A percentile compares a stretch with the other conserved stretches of the same genome.
phyloP scores from a whole-genome alignment of 1,140 invertebrate species.

The Colletes gigas region DNA sequence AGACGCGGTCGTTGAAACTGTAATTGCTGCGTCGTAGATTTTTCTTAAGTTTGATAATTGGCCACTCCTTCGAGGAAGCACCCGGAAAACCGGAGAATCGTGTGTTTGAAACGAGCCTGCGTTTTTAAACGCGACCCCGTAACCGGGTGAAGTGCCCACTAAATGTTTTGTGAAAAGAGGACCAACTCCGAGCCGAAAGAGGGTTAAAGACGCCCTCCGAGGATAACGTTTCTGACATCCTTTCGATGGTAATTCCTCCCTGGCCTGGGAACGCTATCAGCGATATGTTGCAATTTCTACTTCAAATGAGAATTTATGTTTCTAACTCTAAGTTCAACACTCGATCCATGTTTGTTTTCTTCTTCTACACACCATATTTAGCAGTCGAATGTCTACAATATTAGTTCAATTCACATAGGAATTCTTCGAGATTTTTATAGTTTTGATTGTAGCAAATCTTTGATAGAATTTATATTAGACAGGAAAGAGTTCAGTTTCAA shows the following conservation, averaged over 20 bases:
- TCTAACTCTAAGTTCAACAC: too few relatives aligned
- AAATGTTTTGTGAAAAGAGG: conserved; percentile 5
- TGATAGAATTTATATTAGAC: too few relatives aligned
- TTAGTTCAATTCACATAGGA: too few relatives aligned
- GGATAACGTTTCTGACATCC: background rate
- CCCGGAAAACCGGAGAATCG: background rate
- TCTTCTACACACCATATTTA: too few relatives aligned
- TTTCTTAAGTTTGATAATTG: conserved; percentile 35
- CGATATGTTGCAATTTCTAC: too few relatives aligned
- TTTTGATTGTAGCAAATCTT: too few relatives aligned
- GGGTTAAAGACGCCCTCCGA: background rate
- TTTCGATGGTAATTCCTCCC: background rate
- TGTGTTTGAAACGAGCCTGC: conserved; percentile 4
- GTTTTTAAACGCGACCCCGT: background rate
- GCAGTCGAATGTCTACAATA: too few relatives aligned
- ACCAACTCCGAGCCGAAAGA: background rate
- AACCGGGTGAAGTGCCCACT: background rate
- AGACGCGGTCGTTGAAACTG: conserved; percentile 5
- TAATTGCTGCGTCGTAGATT: conserved; percentile 14
- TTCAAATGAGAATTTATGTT: too few relatives aligned
- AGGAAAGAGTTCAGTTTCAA: too few relatives aligned
- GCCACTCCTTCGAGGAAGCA: background rate
- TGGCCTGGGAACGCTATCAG: background rate
- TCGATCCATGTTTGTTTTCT: too few relatives aligned
- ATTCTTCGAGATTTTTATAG: too few relatives aligned